Conservation (phyloP, 2,113 vertebrate species). For the Aix galericulata region DNA sequence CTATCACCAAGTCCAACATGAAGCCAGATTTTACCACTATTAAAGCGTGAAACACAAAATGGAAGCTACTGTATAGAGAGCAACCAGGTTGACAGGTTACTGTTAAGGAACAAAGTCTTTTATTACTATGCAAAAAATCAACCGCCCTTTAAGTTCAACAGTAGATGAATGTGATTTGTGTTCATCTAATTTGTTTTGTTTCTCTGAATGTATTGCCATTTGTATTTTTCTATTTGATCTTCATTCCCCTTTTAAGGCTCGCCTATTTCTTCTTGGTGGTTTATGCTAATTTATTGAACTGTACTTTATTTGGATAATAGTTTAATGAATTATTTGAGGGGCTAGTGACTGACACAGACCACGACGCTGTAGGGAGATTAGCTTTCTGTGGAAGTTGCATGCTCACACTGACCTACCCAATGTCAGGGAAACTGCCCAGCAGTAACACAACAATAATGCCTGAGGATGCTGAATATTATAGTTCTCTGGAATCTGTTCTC, state of each 20-base stretch:
- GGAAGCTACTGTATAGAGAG: background rate
- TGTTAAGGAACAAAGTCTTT: background rate
- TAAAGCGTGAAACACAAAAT: background rate
- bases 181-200: background rate
- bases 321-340: background rate
- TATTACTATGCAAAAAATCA: background rate
- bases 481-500: background rate
- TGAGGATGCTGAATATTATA: background rate
- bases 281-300: background rate
- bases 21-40: background rate
- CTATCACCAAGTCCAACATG: background rate
- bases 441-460: background rate
- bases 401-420: background rate
- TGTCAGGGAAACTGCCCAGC: background rate
- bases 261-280: background rate
- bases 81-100: background rate
- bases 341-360: background rate
- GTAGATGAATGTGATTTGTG: background rate
- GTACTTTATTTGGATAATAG: background rate
- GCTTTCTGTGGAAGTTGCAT: background rate
- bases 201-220: background rate
- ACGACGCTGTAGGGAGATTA: background rate
- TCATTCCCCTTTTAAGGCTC: background rate
- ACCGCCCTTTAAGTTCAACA: background rate
- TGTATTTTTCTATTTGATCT: background rate